phyloP scores from a whole-genome alignment of 2,888 invertebrate genomes.

The Drosophila nigricruria region DNA sequence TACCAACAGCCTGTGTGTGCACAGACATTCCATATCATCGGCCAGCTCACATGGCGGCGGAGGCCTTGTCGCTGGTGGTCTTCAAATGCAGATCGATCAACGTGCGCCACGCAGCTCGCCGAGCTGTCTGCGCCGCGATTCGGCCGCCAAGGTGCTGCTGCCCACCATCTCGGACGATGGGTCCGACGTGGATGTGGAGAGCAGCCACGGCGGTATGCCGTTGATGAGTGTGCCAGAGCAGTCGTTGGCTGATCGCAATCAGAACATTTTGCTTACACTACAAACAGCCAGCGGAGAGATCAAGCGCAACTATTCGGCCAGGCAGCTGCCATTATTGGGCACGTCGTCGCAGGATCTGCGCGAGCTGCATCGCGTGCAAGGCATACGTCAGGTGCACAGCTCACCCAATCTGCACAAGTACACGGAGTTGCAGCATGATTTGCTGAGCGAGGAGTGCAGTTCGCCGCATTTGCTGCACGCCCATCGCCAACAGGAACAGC shows the following conservation, averaged over 20 bases:
- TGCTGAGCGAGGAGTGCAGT: slow-evolving; percentile 64
- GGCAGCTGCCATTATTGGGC: slow-evolving; percentile 83
- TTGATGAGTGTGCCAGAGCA: slow-evolving; percentile 72
- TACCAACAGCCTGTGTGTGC: slow-evolving; percentile 78
- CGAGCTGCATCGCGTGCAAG: slow-evolving; percentile 69
- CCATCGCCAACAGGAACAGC: slow-evolving; percentile 45
- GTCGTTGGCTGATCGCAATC: slow-evolving; percentile 75
- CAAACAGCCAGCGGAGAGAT: slow-evolving; percentile 84
- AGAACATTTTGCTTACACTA: slow-evolving; percentile 83
- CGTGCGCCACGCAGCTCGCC: slow-evolving; percentile 71
- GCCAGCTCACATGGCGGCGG: slow-evolving; percentile 78
- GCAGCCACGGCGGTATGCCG: slow-evolving; percentile 37
- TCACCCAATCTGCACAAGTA: slow-evolving; percentile 85
- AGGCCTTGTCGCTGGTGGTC: slow-evolving; percentile 63
- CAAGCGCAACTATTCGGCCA: slow-evolving; percentile 84
- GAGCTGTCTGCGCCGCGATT: slow-evolving; percentile 81
- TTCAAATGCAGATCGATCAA: slow-evolving; percentile 85
- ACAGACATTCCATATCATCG: slow-evolving; percentile 83
- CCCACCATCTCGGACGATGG: slow-evolving; percentile 83
- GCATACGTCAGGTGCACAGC: slow-evolving; percentile 84
- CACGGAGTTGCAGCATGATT: slow-evolving; percentile 68
- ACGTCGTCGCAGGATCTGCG: slow-evolving; percentile 83
- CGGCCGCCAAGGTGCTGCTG: slow-evolving; percentile 81
- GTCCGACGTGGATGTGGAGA: slow-evolving; percentile 73
- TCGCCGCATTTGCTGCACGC: slow-evolving; percentile 80